Conservation (phyloP, 2,888 invertebrate species). For the Cryptocephalus moraei region DNA sequence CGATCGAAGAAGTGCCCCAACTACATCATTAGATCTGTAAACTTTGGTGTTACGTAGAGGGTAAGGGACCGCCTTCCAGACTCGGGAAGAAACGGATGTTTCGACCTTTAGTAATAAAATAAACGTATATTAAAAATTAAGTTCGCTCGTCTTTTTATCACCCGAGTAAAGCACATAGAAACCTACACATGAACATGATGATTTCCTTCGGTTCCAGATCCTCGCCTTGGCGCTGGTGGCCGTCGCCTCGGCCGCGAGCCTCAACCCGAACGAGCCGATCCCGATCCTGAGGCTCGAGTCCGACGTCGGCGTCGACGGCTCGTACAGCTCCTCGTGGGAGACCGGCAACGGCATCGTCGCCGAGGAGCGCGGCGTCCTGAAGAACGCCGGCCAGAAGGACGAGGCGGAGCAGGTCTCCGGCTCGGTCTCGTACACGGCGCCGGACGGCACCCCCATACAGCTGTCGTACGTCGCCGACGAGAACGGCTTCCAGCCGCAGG, state of each 20-base stretch:
- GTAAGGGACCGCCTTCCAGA: too few species aligned
- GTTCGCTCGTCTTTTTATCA: too few species aligned
- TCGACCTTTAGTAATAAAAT: too few species aligned
- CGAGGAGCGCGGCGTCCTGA: conserved; percentile 32
- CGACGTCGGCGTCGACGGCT: conserved; percentile 31
- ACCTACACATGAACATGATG: too few species aligned
- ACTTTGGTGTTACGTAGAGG: too few species aligned
- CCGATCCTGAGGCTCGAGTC: conserved; percentile 28
- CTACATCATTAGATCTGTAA: too few species aligned
- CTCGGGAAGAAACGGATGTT: too few species aligned
- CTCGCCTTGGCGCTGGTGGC: neutral
- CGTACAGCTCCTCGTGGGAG: conserved; percentile 39
- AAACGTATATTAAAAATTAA: too few species aligned
- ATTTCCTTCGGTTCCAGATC: neutral
- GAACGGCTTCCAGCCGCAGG: conserved; percentile 51
- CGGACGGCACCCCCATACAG: conserved; percentile 19
- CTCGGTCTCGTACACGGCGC: conserved; percentile 18
- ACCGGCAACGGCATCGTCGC: conserved; percentile 42
- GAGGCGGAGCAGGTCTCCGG: conserved; percentile 23
- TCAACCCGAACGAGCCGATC: neutral
- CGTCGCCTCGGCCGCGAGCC: neutral
- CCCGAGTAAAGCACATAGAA: too few species aligned
- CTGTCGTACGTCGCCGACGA: conserved; percentile 5
- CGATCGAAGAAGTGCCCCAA: too few species aligned
- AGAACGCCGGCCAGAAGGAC: conserved; percentile 26